Percentiles rank a stretch among this genome's conserved stretches.
These are phyloP conservation scores for Brevimyrus niger DNA, from an alignment of 2,113 vertebrate species.

Conservation along the genomic window DNA sequence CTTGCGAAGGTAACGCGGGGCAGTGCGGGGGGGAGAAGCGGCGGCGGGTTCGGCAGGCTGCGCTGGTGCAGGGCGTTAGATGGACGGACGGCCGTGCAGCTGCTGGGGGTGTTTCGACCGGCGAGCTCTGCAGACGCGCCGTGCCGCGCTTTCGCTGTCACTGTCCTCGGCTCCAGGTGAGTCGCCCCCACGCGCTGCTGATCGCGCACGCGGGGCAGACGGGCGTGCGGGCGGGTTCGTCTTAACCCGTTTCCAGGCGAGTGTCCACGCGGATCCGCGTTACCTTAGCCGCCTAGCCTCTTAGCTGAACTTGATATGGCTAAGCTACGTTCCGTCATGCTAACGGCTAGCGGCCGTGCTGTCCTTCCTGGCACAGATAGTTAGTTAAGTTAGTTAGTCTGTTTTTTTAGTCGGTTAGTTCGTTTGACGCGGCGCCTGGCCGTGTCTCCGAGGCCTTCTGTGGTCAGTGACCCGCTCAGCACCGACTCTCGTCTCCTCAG, in stretches of 20 bases:
- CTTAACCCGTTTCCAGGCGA: not conserved
- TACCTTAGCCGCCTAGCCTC: not conserved
- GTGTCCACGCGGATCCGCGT: not conserved
- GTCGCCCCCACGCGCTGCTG: not conserved
- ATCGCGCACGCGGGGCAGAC: not conserved
- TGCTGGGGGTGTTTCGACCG: not conserved
- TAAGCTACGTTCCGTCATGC: not conserved
- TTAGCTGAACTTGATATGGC: not conserved
- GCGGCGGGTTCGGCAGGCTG: not conserved
- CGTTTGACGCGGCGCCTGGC: not conserved
- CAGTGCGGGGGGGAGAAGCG: not conserved
- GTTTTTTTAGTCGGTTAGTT: not conserved
- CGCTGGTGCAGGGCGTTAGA: not conserved
- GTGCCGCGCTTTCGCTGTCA: not conserved
- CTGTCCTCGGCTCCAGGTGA: slow-evolving; percentile 1
- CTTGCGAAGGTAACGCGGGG: not conserved
- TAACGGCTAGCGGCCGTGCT: not conserved
- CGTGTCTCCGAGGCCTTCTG: not conserved
- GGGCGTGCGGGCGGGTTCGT: not conserved
- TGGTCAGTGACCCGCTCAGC: not conserved
- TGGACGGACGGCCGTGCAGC: not conserved
- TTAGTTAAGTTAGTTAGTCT: not conserved
- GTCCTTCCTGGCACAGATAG: not conserved
- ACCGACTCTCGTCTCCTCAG: not conserved
- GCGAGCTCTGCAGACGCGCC: not conserved